Evolutionary conservation across 2,113 vertebrate species (phyloP).

Genomic region (Martes martes): DNA sequence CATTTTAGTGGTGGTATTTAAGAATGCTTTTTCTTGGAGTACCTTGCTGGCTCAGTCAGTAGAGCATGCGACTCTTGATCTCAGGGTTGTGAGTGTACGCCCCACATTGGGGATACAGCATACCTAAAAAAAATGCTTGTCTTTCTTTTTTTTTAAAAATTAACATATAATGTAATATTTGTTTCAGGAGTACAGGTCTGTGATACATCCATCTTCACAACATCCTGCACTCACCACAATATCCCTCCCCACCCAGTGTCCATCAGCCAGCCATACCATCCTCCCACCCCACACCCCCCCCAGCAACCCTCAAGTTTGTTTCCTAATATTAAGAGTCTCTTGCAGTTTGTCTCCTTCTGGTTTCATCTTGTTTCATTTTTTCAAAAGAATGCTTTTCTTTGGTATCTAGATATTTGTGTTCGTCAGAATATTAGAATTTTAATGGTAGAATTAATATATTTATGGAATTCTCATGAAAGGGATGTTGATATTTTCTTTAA

Average conservation of each 20-base stretch:
- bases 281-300: too few species aligned
- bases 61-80: neutral
- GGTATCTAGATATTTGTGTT: neutral
- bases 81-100: neutral
- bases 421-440: constrained; percentile 2
- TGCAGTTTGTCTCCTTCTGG: too few species aligned
- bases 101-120: neutral
- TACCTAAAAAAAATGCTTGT: neutral
- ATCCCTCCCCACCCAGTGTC: too few species aligned
- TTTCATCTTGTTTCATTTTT: too few species aligned
- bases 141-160: neutral
- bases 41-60: neutral
- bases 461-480: neutral
- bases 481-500: neutral
- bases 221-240: too few species aligned
- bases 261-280: too few species aligned
- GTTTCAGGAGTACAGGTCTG: too few species aligned
- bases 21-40: neutral
- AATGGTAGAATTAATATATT: constrained; percentile 9
- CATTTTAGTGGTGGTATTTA: neutral
- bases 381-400: neutral
- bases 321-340: too few species aligned
- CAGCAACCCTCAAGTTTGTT: too few species aligned
- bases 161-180: too few species aligned
- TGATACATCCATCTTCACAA: too few species aligned